These are phyloP conservation scores for Triplophysa rosa DNA, from an alignment of 2,113 vertebrate genomes.

Conservation along the genomic window DNA sequence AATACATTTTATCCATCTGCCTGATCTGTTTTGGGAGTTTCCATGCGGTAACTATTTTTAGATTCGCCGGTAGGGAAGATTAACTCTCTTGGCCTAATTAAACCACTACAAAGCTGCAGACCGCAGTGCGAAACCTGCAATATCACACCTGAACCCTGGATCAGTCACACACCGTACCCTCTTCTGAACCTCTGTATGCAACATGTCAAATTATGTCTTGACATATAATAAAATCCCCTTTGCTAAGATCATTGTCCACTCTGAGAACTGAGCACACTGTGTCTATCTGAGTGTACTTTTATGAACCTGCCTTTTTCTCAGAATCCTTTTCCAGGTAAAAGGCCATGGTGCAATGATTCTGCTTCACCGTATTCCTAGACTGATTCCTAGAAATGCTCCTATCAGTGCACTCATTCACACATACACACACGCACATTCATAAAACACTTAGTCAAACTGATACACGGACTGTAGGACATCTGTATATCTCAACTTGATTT, in stretches of 20 bases:
- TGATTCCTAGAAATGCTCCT: slow-evolving; percentile 24
- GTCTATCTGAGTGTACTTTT: not conserved
- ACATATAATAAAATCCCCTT: not conserved
- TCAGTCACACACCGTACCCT: not conserved
- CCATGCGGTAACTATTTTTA: slow-evolving; percentile 34
- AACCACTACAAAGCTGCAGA: slow-evolving; percentile 19
- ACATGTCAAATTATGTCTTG: not conserved
- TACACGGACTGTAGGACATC: not conserved
- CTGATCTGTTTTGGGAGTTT: slow-evolving; percentile 10
- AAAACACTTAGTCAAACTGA: slow-evolving; percentile 11
- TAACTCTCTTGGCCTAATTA: slow-evolving; percentile 48
- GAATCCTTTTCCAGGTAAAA: slow-evolving; percentile 16
- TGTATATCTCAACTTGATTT: slow-evolving; percentile 28
- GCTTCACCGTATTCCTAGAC: slow-evolving; percentile 11
- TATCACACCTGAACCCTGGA: not conserved
- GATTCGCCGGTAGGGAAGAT: slow-evolving; percentile 43
- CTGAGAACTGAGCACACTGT: not conserved
- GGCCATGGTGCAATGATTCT: not conserved
- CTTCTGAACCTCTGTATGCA: not conserved
- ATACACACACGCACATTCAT: slow-evolving; percentile 4
- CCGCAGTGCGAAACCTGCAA: slow-evolving; percentile 19
- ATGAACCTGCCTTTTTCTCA: slow-evolving; percentile 9
- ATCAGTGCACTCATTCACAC: slow-evolving; percentile 7
- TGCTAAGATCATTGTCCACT: not conserved
- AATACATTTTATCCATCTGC: no score